Conservation (phyloP, 1,140 invertebrate species). For the Drosophila lacteicornis region DNA sequence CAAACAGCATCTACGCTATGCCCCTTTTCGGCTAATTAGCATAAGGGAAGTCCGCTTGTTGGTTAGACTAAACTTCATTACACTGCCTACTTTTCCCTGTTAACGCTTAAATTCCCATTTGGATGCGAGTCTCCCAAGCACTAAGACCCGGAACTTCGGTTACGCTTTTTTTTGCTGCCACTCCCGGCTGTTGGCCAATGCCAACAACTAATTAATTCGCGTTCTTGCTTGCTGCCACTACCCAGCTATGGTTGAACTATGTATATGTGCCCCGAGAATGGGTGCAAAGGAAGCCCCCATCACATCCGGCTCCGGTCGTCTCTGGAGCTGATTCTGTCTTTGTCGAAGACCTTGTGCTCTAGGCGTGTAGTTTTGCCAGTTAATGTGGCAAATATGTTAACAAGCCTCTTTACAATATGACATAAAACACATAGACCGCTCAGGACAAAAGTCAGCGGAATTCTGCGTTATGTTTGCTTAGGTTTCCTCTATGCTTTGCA, state of each 20-base stretch:
- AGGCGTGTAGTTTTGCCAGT: slow-evolving; percentile 61
- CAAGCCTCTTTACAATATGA: slow-evolving; percentile 75
- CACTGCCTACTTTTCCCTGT: slow-evolving; percentile 2
- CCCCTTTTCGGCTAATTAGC: slow-evolving; percentile 12
- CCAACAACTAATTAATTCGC: slow-evolving; percentile 70
- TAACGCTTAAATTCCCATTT: slow-evolving; percentile 1
- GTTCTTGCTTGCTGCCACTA: slow-evolving; percentile 33
- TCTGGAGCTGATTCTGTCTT: not conserved
- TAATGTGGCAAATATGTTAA: slow-evolving; percentile 78
- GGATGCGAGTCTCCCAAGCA: slow-evolving; percentile 1
- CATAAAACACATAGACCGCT: slow-evolving; percentile 59
- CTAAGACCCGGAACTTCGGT: not conserved
- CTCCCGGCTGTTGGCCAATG: slow-evolving; percentile 16
- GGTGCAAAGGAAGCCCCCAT: not conserved
- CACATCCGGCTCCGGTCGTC: too few species aligned
- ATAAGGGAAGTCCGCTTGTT: slow-evolving; percentile 13
- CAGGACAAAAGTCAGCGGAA: slow-evolving; percentile 68
- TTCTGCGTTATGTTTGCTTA: slow-evolving; percentile 70
- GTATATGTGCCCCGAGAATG: not conserved
- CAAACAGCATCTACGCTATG: not conserved
- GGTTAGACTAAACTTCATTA: slow-evolving; percentile 11
- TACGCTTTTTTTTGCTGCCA: slow-evolving; percentile 6
- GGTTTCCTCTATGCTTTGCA: slow-evolving; percentile 33
- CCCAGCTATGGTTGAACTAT: not conserved
- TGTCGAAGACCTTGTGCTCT: slow-evolving; percentile 5